Evolutionary conservation across 2,113 vertebrate species (phyloP), one percentile per base, ranked within the genome.

Genomic region (Aegithalos caudatus): DNA sequence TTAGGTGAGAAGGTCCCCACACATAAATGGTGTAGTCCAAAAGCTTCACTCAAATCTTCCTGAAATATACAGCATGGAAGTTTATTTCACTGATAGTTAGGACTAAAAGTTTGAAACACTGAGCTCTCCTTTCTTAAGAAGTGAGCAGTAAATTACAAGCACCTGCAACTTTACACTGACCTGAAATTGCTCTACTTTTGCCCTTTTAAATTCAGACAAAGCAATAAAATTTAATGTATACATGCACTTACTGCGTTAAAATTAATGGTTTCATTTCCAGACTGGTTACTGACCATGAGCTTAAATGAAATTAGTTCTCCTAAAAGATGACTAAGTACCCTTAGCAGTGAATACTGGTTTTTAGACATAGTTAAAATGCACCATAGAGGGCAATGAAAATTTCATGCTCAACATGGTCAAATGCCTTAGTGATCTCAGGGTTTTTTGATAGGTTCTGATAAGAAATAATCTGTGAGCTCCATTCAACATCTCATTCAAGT

Each of bases 211-310:
- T 83, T 88, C 71, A 93, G 69, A 86, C 60, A 86, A 90, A 95
- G 93, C 92, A 88, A 86, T 95, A 96, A 94, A 94, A 95, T 95
- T 93, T 96, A 84, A 94, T 74, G 72, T 29, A 35, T 70, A 62
- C 14, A 5, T 88, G 56, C 82, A 60, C 60, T 94, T 88, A 88
- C 76, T 56, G 47, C 88, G 94, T 94, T 94, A 95, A 93, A 96
- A 88, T 86, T 77, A 95, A 93, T 90, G 64, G 76, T 53, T 97
- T 92, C 18, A 61, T 88, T 96, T 97, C 82, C 93, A 96, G 72
- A 81, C 64, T 83, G 56, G 80, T 94, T 94, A 90, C n/a, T 90
- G 69, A 92, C 51, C 76, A 38, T 38, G 48, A 94, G 14, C 50
- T 92, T 88, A 92, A 92, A 93, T 83, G 7, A 92, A 94, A 90